Evolutionary conservation across 2,888 invertebrate genomes (phyloP).

Genomic region (Archaeoteleia sp.): DNA sequence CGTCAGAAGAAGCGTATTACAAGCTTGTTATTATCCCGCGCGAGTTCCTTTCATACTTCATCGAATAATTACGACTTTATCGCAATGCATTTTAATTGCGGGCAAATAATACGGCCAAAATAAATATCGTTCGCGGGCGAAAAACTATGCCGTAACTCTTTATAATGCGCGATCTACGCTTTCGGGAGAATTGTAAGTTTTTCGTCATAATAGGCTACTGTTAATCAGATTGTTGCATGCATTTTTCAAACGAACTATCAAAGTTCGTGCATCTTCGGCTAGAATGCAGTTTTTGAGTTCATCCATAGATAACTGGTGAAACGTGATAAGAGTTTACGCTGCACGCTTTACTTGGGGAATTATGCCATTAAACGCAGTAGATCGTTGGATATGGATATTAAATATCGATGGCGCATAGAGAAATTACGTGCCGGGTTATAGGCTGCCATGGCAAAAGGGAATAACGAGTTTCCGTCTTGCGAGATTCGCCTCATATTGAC

Average conservation of each 20-base stretch:
- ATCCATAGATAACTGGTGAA: slow-evolving; percentile 46
- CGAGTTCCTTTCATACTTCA: slow-evolving; percentile 26
- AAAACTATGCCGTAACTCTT: no score
- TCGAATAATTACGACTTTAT: slow-evolving; percentile 45
- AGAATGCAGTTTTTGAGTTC: slow-evolving; percentile 39
- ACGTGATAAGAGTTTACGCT: slow-evolving; percentile 52
- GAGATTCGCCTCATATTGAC: slow-evolving; percentile 2
- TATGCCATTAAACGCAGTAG: slow-evolving; percentile 60
- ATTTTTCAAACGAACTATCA: slow-evolving; percentile 40
- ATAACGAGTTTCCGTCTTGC: slow-evolving; percentile 26
- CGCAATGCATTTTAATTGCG: slow-evolving; percentile 2
- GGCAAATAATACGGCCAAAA: no score
- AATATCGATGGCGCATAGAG: slow-evolving; percentile 54
- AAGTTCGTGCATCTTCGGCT: slow-evolving; percentile 37
- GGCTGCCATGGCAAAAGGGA: slow-evolving; percentile 21
- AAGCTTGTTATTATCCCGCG: slow-evolving; percentile 30
- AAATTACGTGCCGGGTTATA: slow-evolving; percentile 48
- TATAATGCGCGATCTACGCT: no score
- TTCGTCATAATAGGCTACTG: slow-evolving; percentile 14
- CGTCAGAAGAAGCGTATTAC: slow-evolving; percentile 44
- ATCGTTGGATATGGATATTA: slow-evolving; percentile 61
- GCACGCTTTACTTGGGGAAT: slow-evolving; percentile 55
- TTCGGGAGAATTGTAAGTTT: no score
- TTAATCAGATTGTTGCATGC: slow-evolving; percentile 27
- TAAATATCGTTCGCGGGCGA: no score